Base-by-base conservation (phyloP, 2,113 vertebrate species). In the Halichoerus grypus region DNA sequence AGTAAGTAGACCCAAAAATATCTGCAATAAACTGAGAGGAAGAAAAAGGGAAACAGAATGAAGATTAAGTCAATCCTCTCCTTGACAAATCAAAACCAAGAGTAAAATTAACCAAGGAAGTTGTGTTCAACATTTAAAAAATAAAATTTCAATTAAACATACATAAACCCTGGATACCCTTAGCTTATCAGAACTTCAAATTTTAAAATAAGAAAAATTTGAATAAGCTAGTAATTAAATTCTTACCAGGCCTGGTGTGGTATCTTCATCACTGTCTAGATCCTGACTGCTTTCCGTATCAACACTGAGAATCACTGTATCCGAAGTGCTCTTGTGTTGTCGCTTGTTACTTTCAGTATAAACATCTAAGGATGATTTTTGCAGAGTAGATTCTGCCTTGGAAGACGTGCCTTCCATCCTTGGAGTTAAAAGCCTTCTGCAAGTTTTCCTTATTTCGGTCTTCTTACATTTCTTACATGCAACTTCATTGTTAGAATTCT, bases 241-340 rank as follows among this genome's bases (percentile, higher is more conserved):
- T 63, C 97, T 96, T 95, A 98, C 98, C 95, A 63, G 31, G 71
- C 33, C 76, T 85, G 94, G 13, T 46, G 71, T 57, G 49, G 11
- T 18, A 33, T 95, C 97, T 79, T 97, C 97, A 59, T 97, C 97
- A 36, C 93, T 95, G 49, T 95, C 93, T 91, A 93, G 90, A 74
- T 93, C 92, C 74, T 69, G 86, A 87, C 88, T 93, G 65, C 96
- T 97, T 72, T 94, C 96, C 65, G 15, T 2, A 31, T 94, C 94
- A 77, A 28, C 81, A 63, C 84, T 31, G 71, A 63, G 39, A 65
- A 76, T 2, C 63, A 11, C 22, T 0, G 53, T 9, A n/a, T 95
- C 71, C 8, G 76, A 87, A 33, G 9, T 13, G 69, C 53, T 96
- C 74, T 63, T 31, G 49, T 1, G 13, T 5, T 26, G 89, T 63